Conservation (phyloP, 2,113 vertebrate genomes). For the Phalacrocorax pelagicus region DNA sequence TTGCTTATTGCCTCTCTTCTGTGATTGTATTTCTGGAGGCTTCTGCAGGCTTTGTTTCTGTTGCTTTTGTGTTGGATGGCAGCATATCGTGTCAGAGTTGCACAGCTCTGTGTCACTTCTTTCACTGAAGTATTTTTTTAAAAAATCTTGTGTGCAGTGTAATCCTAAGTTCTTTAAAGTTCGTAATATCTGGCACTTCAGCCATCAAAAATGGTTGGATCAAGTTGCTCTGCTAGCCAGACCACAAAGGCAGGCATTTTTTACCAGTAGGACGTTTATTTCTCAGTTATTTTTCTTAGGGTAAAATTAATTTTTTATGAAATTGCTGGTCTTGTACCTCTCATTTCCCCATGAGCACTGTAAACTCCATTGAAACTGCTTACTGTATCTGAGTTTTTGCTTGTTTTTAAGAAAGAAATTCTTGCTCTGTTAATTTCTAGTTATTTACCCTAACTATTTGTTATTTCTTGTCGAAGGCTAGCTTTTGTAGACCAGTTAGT, state of each 20-base stretch:
- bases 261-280: not conserved
- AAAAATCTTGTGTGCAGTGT: too few species aligned
- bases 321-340: not conserved
- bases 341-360: not conserved
- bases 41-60: not conserved
- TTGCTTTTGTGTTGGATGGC: not conserved
- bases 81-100: not conserved
- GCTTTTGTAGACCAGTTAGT: not conserved
- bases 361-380: not conserved
- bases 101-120: not conserved
- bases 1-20: not conserved
- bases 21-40: not conserved
- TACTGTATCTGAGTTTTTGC: not conserved
- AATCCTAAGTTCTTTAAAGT: not conserved
- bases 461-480: not conserved
- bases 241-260: not conserved
- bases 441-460: not conserved
- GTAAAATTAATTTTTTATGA: not conserved
- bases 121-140: not conserved
- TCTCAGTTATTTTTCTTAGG: not conserved
- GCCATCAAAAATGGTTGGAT: not conserved
- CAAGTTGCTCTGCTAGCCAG: not conserved
- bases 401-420: not conserved
- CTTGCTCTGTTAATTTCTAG: not conserved
- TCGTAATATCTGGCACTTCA: not conserved